Evolutionary conservation across 2,888 invertebrate genomes (phyloP), one percentile per base, ranked within the genome.

Genomic region (Acrobasis consociella): DNA sequence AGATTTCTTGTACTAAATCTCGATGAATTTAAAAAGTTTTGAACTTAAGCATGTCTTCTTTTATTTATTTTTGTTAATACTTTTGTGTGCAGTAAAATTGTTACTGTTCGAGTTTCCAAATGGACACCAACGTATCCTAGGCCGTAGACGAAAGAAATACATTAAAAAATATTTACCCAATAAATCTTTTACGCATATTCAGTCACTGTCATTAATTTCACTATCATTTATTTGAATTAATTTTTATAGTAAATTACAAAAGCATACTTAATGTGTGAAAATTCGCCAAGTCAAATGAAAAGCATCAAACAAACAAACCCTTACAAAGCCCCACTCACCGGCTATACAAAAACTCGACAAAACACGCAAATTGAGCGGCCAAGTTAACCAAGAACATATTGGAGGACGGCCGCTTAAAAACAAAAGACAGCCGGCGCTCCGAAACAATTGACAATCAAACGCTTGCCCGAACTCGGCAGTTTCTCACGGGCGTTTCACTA

Each of bases 401-500:
- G 56, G 56, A 55, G 55, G 55, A 39, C 55, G 55, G 38, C 15
- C 55, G 55, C 17, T 42, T 16, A 56, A 56, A 56, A 56, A 56
- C 56, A 56, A 56, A 56, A 56, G 56, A 56, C 56, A 9, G 15
- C 9, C 60, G 59, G 37, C 56, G 38, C 39, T n/a, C 56, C 42
- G 22, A 56, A 56, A 56, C 56, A 56, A 56, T 56, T 22, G 56
- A 56, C 56, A 56, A 56, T 56, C 56, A 56, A 56, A 56, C 56
- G 56, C 42, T 5, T 1, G 56, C 42, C 31, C 31, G 10, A 56
- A 69, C 71, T 74, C 67, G 69, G 65, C 63, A 53, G 60, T 52
- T 63, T 38, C 58, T 62, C 66, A 39, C 55, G 9, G 42, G 56
- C 39, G 56, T 42, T 39, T 56, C 39, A 55, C 55, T 16, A 16